Evolutionary conservation across 1,140 invertebrate species (phyloP), one percentile per base, ranked within the genome.

Genomic region (Parapsyche elsis): DNA sequence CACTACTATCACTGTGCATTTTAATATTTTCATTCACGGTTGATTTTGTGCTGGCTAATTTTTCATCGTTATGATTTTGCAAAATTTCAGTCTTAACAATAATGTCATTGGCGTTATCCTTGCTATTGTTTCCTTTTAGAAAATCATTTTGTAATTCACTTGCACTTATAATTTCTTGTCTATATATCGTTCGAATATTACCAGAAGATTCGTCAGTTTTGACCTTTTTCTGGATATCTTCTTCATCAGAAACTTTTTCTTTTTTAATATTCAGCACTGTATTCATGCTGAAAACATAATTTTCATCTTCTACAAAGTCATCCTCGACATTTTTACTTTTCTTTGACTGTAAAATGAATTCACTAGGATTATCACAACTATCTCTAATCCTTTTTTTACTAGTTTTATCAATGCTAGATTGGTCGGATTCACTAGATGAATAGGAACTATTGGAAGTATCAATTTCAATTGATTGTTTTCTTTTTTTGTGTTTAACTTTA

Each of bases 71-170:
- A 30, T 75, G 21, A 57, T 10, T 57, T 7, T 5, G 16, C 16
- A 14, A 57, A 9, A 26, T 46, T 57, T 75, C 49, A 75, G 24
- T 75, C 24, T 75, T 75, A 57, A 75, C 57, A 30, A 23, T 26
- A 26, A 23, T 30, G 21, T 19, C 49, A 23, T 19, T 74, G 21
- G 14, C 2, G 14, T 30, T 19, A 23, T 64, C 57, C 10, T 64
- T 9, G 24, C 19, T 64, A 44, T 77, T 64, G 24, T 64, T 77
- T 7, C n/a, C 24, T 30, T 70, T 46, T 0, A 83, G 76, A 49
- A 83, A 83, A 73, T 81, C 80, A 49, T 76, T 83, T 61, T 83
- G 82, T 1, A 83, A 23, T 53, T 83, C 82, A 26, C 76, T 80
- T 5, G 80, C 82, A 74, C 74, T 83, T 38, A 83, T 83, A 23